Evolutionary conservation across 2,888 invertebrate species (phyloP), one percentile per base, ranked within the genome.

Genomic region (Meghimatium bilineatum): DNA sequence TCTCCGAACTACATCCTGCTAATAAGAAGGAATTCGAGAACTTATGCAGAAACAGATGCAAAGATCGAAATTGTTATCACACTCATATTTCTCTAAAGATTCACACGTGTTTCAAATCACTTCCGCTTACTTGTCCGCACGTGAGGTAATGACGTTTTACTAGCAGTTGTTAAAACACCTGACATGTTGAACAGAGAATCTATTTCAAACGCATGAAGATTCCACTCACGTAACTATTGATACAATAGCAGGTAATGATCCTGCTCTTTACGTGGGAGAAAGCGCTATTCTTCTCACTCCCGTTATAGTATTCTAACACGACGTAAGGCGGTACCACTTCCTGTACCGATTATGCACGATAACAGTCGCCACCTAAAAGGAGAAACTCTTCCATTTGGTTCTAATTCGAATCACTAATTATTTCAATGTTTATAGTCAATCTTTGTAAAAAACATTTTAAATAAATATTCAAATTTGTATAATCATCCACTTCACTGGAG

Each of bases 331-430:
- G 23, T 38, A 36, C n/a, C 66, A 60, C 36, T 76, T 60, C 36
- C 76, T 32, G 82, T 29, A 34, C 26, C 17, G 20, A 52, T 75
- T 75, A 75, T 63, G 76, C 60, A 14, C 8, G 14, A 49, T 44
- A 14, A 67, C 17, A 38, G 32, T 20, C 49, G 52, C 34, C 20
- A 0, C 3, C 12, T n/a, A 29, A n/a, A 29, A 14, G n/a, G 26
- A 44, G 29, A 14, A 63, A 63, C 60, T 66, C 32, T 82, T 29
- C 60, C 63, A 2, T 38, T 52, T 81, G 34, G 32, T 29, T 52
- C 36, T 20, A 56, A 34, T 34, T 29, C 29, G 6, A 20, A 72
- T 38, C 38, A 49, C 38, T 23, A 60, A 75, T 44, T 36, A 32
- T 44, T 75, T 1, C 2, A 1, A 63, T 66, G 32, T 82, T n/a